Percentiles rank a stretch among this genome's conserved stretches.
These are phyloP conservation scores for Dermochelys coriacea DNA, from an alignment of 2,797 vertebrate genomes.

Conservation along the genomic window DNA sequence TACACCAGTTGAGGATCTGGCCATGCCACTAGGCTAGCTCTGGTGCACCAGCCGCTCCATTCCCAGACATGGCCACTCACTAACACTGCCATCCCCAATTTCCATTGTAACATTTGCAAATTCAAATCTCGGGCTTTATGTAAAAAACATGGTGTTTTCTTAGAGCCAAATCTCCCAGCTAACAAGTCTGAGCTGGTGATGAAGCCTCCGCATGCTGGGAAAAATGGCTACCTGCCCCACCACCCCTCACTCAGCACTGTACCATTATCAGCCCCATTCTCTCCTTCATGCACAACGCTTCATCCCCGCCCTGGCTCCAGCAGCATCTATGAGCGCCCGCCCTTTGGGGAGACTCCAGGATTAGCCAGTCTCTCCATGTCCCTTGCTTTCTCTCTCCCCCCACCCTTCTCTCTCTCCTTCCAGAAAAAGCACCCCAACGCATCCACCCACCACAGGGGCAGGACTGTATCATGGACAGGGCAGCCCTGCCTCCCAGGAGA, in stretches of 20 bases:
- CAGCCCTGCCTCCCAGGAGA: rapidly evolving
- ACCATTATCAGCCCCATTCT: not conserved
- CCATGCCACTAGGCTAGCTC: not conserved
- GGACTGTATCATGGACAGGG: not conserved
- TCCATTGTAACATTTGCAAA: not conserved
- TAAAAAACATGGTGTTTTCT: not conserved
- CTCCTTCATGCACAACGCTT: not conserved
- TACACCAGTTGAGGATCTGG: not conserved
- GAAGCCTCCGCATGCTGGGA: not conserved
- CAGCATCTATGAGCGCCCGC: not conserved
- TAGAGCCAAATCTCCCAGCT: not conserved
- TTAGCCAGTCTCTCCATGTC: not conserved
- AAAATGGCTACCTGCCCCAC: not conserved
- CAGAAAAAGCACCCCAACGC: not conserved
- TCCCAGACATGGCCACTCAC: rapidly evolving
- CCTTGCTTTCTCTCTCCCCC: not conserved
- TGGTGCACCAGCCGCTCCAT: not conserved
- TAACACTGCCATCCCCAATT: rapidly evolving
- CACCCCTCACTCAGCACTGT: rapidly evolving
- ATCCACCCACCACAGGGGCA: not conserved
- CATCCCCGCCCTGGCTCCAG: not conserved
- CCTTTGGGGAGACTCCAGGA: not conserved
- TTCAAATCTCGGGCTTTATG: not conserved
- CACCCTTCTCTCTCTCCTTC: not conserved
- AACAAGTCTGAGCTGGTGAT: not conserved